Percentiles rank a stretch among this genome's conserved stretches.
These are phyloP conservation scores for Candoia aspera DNA, from an alignment of 2,113 vertebrate genomes.

Conservation along the genomic window DNA sequence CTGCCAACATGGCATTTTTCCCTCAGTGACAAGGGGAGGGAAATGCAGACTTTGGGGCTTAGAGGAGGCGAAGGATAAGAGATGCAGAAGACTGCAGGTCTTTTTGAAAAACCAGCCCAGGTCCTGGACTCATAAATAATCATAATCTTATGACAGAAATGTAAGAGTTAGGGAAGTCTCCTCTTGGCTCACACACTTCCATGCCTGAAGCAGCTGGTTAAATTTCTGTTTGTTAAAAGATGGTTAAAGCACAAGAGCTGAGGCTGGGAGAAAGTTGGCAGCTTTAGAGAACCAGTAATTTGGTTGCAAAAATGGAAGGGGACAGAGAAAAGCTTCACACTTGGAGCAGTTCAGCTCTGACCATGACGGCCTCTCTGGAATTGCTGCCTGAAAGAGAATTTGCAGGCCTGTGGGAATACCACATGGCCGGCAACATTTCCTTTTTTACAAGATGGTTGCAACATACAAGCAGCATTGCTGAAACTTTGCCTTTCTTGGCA, in stretches of 20 bases:
- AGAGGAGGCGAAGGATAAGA: background rate
- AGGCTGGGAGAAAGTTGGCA: background rate
- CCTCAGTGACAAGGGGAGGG: background rate
- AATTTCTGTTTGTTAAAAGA: background rate
- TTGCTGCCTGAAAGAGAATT: too few relatives aligned
- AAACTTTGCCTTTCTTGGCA: too few relatives aligned
- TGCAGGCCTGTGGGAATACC: too few relatives aligned
- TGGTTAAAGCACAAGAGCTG: background rate
- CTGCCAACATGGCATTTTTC: background rate
- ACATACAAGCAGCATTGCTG: too few relatives aligned
- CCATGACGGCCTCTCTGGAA: too few relatives aligned
- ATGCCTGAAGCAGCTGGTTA: background rate
- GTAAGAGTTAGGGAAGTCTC: background rate
- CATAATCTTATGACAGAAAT: background rate
- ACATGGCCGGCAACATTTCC: too few relatives aligned
- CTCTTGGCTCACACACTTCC: background rate
- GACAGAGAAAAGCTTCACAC: too few relatives aligned
- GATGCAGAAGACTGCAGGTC: background rate
- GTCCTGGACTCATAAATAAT: background rate
- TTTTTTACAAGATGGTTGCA: too few relatives aligned
- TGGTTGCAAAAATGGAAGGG: background rate
- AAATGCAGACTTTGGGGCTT: background rate
- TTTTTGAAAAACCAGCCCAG: background rate
- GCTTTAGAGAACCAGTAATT: too few relatives aligned
- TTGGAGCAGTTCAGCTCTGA: too few relatives aligned